These are phyloP conservation scores for Poeciliopsis gracilis DNA, from an alignment of 2,797 vertebrate species.

Conservation along the genomic window DNA sequence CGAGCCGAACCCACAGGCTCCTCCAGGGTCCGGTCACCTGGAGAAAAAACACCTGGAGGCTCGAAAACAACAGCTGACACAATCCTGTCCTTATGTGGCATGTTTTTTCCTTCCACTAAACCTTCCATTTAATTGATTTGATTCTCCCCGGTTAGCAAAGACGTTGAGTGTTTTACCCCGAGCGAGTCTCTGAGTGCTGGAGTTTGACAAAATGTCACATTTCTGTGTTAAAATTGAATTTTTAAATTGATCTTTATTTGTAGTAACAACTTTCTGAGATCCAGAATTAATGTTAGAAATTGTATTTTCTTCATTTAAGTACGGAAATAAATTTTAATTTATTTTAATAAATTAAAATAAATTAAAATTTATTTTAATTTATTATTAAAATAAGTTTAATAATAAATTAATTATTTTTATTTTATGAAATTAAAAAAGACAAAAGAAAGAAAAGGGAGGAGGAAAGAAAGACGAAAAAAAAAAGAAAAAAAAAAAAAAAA, in stretches of 20 bases:
- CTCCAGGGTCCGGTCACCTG: conserved; percentile 94
- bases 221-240: background rate
- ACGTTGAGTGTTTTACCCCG: background rate
- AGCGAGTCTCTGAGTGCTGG: background rate
- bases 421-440: background rate
- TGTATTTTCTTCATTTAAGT: background rate
- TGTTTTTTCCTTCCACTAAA: background rate
- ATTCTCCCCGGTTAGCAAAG: background rate
- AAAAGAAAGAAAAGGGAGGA: too few relatives aligned
- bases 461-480: too few relatives aligned
- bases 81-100: background rate
- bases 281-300: background rate
- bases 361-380: too few relatives aligned
- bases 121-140: background rate
- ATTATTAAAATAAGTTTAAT: too few relatives aligned
- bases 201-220: background rate
- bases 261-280: background rate
- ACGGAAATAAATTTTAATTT: background rate
- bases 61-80: too few relatives aligned
- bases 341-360: too few relatives aligned
- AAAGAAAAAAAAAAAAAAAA: too few relatives aligned
- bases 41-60: too few relatives aligned
- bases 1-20: conserved; percentile 93
- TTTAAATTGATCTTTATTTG: background rate
- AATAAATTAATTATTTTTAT: background rate